phyloP scores from a whole-genome alignment of 2,888 invertebrate species.

The Lacanobia wlatinum region DNA sequence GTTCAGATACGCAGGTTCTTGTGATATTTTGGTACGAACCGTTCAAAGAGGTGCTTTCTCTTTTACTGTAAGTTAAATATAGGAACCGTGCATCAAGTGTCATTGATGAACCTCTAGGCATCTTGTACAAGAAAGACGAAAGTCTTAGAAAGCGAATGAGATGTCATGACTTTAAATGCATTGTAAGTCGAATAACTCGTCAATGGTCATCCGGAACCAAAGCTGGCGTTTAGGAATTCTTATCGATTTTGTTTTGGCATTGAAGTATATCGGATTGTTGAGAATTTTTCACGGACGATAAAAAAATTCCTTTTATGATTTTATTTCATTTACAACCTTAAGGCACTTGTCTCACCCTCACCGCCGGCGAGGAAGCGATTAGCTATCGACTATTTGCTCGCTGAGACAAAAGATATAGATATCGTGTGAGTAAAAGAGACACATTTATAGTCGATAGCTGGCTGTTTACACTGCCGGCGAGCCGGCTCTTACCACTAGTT shows the following conservation, averaged over 20 bases:
- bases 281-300: constrained; percentile 12
- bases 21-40: constrained; percentile 48
- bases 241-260: background rate
- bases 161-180: background rate
- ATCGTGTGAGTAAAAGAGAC: too few relatives aligned
- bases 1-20: constrained; percentile 35
- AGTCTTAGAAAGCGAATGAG: constrained; percentile 34
- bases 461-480: too few relatives aligned
- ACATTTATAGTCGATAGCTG: too few relatives aligned
- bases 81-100: constrained; percentile 23
- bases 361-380: too few relatives aligned
- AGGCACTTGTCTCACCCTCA: too few relatives aligned
- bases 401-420: too few relatives aligned
- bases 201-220: constrained; percentile 24
- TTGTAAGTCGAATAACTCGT: constrained; percentile 12
- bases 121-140: constrained; percentile 1
- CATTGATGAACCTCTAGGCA: constrained; percentile 33
- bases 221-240: constrained; percentile 7
- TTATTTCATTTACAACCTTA: too few relatives aligned
- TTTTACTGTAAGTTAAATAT: constrained; percentile 45
- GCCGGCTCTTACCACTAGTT: too few relatives aligned
- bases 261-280: constrained; percentile 11
- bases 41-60: constrained; percentile 54
- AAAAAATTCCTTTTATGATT: background rate
- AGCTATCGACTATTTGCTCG: too few relatives aligned